Percentiles rank a stretch among this genome's conserved stretches.
Conservation (phyloP, 2,888 invertebrate genomes). For the Argynnis bischoffii region DNA sequence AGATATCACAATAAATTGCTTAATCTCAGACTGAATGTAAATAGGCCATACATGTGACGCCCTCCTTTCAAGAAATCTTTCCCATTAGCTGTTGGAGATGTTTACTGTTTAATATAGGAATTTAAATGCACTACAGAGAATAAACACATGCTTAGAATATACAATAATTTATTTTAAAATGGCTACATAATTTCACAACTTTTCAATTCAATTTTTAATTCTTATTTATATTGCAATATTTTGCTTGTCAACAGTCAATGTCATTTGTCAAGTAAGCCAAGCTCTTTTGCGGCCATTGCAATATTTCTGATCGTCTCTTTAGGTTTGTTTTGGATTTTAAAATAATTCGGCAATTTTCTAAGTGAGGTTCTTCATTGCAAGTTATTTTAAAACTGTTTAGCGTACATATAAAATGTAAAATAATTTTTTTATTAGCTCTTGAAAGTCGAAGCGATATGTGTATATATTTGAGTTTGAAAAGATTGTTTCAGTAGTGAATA, state of each 20-base stretch:
- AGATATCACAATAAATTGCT: too few relatives aligned
- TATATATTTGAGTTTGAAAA: constrained; percentile 7
- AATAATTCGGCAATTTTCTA: neutral
- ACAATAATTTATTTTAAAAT: too few relatives aligned
- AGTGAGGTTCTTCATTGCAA: neutral
- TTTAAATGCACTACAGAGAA: too few relatives aligned
- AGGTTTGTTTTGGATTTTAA: constrained; percentile 12
- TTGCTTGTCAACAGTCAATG: constrained; percentile 10
- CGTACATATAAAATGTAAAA: constrained; percentile 6
- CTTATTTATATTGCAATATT: too few relatives aligned
- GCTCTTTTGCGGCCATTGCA: constrained; percentile 3
- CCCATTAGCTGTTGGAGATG: too few relatives aligned
- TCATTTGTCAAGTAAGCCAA: constrained; percentile 8
- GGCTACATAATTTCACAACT: too few relatives aligned
- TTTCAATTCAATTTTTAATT: too few relatives aligned
- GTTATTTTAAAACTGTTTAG: neutral
- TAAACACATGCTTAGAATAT: too few relatives aligned
- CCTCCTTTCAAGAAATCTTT: too few relatives aligned
- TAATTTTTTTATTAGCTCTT: neutral
- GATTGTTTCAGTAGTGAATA: constrained; percentile 6
- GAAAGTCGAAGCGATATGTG: neutral
- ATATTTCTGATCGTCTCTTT: constrained; percentile 7
- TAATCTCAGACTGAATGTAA: too few relatives aligned
- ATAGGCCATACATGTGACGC: too few relatives aligned
- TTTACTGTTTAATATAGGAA: too few relatives aligned